Evolutionary conservation across 1,140 invertebrate genomes (phyloP), one percentile per base, ranked within the genome.

Genomic region (Hetaerina americana): DNA sequence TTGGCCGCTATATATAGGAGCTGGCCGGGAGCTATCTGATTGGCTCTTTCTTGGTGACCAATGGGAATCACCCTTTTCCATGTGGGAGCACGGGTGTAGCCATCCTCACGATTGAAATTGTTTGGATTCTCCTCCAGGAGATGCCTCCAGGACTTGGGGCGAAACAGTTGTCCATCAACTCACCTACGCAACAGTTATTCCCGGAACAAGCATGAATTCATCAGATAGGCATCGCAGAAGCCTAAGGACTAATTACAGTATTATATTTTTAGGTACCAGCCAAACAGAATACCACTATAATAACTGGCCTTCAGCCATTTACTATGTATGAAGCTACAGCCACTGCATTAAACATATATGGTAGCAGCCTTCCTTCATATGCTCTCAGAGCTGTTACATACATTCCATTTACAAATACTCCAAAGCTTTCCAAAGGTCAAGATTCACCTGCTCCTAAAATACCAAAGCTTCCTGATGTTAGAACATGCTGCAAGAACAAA

Each of bases 261-360:
- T 12, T 12, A 57, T 68, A 6, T 27, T 68, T 80, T 22, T 82
- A 86, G 82, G 82, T 88, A 70, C 79, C 82, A 31, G 79, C 80
- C 3, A 85, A 85, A 71, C 81, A 85, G 72, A 87, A 85, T 1
- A 84, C 81, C 49, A 82, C 88, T 0, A 78, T 86, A 0, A 75
- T 92, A 1, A 85, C 85, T 69, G 82, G 86, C 79, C 81, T 88
- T 49, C 79, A 83, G 0, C 88, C 90, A 0, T 88, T 89, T 75
- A 92, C 90, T 24, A 92, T 93, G 90, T 93, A 94, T 77, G 90
- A 93, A 77, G 83, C 93, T 0, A 85, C 86, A 0, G 86, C 92
- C 10, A 87, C 84, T 0, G 87, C 90, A 0, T 84, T 84, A 66
- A 94, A 93, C 79, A 84, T 85, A 24, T 87, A 88, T 75, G 92